A percentile compares a stretch with the other conserved stretches of the same genome.
phyloP scores from a whole-genome alignment of 2,797 vertebrate species.

The Gymnoscopelus braueri region DNA sequence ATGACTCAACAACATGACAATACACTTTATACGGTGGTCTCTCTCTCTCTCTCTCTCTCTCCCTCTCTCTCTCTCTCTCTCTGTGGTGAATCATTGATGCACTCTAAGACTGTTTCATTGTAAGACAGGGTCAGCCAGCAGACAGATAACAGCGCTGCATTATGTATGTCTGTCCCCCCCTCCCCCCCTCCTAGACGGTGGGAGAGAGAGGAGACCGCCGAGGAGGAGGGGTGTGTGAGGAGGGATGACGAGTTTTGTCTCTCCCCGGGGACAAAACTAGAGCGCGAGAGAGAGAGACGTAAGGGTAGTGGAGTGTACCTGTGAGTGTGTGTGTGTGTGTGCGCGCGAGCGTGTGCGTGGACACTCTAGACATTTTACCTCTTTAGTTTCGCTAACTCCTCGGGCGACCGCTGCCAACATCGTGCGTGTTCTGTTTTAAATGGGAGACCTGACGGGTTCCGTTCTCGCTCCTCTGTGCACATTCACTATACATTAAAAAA shows the following conservation, averaged over 20 bases:
- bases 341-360: too few species aligned
- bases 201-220: constrained; percentile 26
- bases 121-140: constrained; percentile 52
- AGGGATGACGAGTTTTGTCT: constrained; percentile 43
- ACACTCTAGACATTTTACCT: constrained; percentile 14
- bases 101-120: constrained; percentile 74
- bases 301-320: too few species aligned
- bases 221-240: not conserved
- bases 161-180: constrained; percentile 49
- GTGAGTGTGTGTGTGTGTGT: not conserved
- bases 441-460: too few species aligned
- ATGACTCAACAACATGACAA: too few species aligned
- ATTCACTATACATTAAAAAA: too few species aligned
- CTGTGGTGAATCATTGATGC: constrained; percentile 76
- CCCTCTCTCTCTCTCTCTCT: constrained; percentile 6
- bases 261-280: constrained; percentile 54
- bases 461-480: too few species aligned
- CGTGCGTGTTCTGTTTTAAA: not conserved
- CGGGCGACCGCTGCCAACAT: constrained; percentile 26
- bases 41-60: too few species aligned
- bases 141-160: constrained; percentile 64
- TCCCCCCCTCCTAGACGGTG: not conserved
- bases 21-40: too few species aligned
- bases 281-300: constrained; percentile 25
- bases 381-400: constrained; percentile 44